Conservation (phyloP, 2,797 vertebrate species). For the Poeciliopsis turneri region DNA sequence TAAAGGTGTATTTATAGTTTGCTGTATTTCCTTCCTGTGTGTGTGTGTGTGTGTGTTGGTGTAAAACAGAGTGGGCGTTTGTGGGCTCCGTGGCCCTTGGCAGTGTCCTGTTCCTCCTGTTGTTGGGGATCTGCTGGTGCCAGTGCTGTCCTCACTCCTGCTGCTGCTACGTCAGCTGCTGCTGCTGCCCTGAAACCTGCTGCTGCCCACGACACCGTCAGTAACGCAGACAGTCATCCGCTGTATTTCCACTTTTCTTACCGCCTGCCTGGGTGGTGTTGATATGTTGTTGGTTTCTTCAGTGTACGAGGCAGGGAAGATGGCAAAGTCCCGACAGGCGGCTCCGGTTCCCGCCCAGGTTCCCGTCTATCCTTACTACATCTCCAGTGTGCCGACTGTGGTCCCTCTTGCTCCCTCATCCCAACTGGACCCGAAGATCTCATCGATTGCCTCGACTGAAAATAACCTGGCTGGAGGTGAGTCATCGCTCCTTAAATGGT, state of each 20-base stretch:
- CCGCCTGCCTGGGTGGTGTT: background rate
- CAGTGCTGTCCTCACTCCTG: constrained; percentile 98
- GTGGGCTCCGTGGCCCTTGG: constrained; percentile 91
- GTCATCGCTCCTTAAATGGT: constrained; percentile 19
- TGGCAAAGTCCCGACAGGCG: constrained; percentile 85
- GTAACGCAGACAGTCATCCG: constrained; percentile 52
- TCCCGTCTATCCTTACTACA: constrained; percentile 91
- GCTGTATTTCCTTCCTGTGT: background rate
- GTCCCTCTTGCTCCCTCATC: constrained; percentile 84
- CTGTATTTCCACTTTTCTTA: background rate
- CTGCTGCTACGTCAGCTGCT: constrained; percentile 95
- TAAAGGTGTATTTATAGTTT: background rate
- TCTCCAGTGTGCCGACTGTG: constrained; percentile 87
- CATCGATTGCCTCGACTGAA: constrained; percentile 81
- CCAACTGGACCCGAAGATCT: constrained; percentile 83
- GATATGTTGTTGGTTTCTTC: constrained; percentile 6
- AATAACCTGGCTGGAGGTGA: constrained; percentile 77
- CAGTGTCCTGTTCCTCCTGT: constrained; percentile 85
- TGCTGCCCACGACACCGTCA: constrained; percentile 96
- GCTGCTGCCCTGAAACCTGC: constrained; percentile 96
- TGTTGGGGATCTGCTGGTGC: constrained; percentile 97
- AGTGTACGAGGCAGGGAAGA: constrained; percentile 97
- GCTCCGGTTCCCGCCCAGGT: constrained; percentile 69
- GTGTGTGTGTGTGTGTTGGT: constrained; percentile 20
- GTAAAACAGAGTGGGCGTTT: constrained; percentile 91